Base-by-base conservation (phyloP, 1,140 invertebrate species). In the Drosophila athabasca region DNA sequence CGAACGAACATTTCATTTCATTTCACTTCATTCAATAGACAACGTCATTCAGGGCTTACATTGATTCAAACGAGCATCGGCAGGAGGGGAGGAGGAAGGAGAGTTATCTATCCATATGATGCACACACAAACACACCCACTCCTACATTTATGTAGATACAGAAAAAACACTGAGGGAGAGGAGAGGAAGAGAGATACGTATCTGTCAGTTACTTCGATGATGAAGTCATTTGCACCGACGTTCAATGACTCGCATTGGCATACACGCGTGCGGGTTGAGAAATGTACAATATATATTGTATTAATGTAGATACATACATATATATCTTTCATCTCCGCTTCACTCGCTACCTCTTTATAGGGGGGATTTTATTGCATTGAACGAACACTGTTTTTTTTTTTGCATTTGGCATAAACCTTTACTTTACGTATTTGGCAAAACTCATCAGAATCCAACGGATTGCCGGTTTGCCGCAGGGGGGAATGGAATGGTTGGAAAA, bases 171-270 rank as follows among this genome's bases (percentile, higher is more conserved):
- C 48, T 49, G 3, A 35, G 9, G 0, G 31, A 35, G 9, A 11
- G 35, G 35, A 3, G 9, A 13, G 35, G 8, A 44, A 43, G 53
- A 69, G 46, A 62, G 46, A 71, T 50, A 62, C 62, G 58, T 76
- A 76, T 62, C 58, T 77, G 59, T 68, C 59, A 62, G 72, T 62
- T 58, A 61, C 52, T 65, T 73, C 64, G 55, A 81, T 77, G 78
- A 81, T 81, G 78, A 81, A 81, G 79, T 81, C 79, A 81, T 81
- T 81, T 81, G 68, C 68, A 64, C 59, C 51, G 79, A 76, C 78
- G 79, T 81, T 81, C 79, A 81, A 81, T 77, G 78, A 81, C 79
- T 81, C 67, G 78, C 39, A 76, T 43, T 50, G 49, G 53, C 62
- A 59, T 49, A 53, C n/a, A 46, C 76, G 59, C 69, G 77, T 68